phyloP scores from a whole-genome alignment of 2,888 invertebrate species.

The Adineta ricciae region DNA sequence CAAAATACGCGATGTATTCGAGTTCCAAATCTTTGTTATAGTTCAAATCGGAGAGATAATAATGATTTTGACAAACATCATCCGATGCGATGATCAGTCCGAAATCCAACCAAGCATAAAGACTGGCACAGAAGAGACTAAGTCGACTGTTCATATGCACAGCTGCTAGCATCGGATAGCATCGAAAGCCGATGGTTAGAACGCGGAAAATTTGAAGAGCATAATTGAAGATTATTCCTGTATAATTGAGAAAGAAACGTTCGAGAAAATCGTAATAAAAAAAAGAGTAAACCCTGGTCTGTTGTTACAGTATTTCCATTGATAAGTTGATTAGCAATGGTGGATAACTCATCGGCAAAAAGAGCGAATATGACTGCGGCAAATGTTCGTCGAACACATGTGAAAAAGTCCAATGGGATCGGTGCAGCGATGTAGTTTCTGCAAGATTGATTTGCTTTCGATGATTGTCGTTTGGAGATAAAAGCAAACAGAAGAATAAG shows the following conservation, averaged over 20 bases:
- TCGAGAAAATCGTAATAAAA: too few species aligned
- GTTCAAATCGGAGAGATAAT: not conserved
- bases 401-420: not conserved
- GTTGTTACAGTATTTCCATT: not conserved
- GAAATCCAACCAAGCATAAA: not conserved
- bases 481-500: not conserved
- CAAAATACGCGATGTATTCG: not conserved
- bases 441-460: not conserved
- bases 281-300: not conserved
- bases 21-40: not conserved
- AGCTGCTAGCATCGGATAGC: not conserved
- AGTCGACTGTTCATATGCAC: not conserved
- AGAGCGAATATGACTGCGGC: not conserved
- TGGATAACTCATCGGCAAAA: not conserved
- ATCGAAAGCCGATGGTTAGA: not conserved
- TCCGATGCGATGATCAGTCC: not conserved
- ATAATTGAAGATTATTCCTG: not conserved
- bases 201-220: not conserved
- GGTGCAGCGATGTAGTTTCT: not conserved
- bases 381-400: not conserved
- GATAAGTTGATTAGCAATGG: not conserved
- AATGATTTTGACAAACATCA: not conserved
- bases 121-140: not conserved
- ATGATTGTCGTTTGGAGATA: not conserved
- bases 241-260: too few species aligned